Percentiles rank a stretch among this genome's conserved stretches.
Conservation (phyloP, 2,797 vertebrate genomes). For the Phylloscopus collybita region DNA sequence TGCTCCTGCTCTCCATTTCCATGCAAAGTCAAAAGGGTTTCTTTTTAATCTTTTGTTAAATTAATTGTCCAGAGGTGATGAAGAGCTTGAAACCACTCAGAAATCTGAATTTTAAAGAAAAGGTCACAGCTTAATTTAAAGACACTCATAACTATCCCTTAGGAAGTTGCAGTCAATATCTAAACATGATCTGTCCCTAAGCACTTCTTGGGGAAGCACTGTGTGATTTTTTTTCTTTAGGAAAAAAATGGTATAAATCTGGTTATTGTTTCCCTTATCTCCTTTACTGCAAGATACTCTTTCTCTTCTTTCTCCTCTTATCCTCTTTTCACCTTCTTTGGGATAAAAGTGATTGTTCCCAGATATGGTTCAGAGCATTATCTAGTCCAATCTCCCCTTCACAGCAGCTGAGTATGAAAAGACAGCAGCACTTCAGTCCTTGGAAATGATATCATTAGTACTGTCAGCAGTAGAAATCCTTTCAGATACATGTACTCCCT, state of each 20-base stretch:
- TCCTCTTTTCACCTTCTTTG: conserved; percentile 40
- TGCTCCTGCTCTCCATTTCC: not conserved
- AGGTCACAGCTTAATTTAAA: not conserved
- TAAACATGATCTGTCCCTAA: not conserved
- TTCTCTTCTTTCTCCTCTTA: not conserved
- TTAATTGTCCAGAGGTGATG: not conserved
- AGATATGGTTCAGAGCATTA: conserved; percentile 33
- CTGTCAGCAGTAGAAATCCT: not conserved
- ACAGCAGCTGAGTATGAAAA: conserved; percentile 5
- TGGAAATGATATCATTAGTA: conserved; percentile 17
- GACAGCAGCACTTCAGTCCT: conserved; percentile 33
- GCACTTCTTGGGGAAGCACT: not conserved
- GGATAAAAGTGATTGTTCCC: conserved; percentile 13
- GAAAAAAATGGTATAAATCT: not conserved
- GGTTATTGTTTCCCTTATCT: not conserved
- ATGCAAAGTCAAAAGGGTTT: not conserved
- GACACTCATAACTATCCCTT: not conserved
- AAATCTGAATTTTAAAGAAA: not conserved
- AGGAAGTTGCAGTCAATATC: not conserved
- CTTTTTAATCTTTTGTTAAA: not conserved
- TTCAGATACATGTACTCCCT: not conserved
- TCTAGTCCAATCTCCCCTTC: not conserved
- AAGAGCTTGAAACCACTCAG: not conserved
- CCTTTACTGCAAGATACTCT: not conserved
- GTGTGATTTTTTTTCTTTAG: not conserved